phyloP scores from a whole-genome alignment of 2,888 invertebrate genomes.

The Agrochola lota region DNA sequence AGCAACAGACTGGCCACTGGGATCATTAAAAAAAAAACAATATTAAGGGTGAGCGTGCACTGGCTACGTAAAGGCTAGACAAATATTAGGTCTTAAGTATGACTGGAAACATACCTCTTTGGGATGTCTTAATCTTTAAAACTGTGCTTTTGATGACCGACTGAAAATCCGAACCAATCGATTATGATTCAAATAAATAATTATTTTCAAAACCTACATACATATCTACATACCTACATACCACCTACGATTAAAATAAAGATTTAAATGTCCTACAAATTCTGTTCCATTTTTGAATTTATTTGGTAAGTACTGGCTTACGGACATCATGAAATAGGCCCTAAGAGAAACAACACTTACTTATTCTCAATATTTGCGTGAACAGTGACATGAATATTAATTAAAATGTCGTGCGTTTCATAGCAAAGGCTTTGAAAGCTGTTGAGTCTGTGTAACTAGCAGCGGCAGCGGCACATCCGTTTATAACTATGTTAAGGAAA shows the following conservation, averaged over 20 bases:
- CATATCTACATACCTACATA: too few species aligned
- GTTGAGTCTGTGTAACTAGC: not conserved
- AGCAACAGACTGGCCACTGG: slow-evolving; percentile 75
- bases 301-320: too few species aligned
- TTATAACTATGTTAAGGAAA: slow-evolving; percentile 20
- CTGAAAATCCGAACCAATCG: not conserved
- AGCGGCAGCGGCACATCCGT: slow-evolving; percentile 6
- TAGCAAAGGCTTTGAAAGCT: slow-evolving; percentile 4
- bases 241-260: too few species aligned
- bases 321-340: too few species aligned
- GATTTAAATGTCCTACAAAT: too few species aligned
- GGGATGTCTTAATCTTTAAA: not conserved
- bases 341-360: not conserved
- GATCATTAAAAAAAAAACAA: slow-evolving; percentile 67
- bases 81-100: not conserved
- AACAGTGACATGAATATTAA: slow-evolving; percentile 22
- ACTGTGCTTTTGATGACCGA: too few species aligned
- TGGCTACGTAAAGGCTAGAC: slow-evolving; percentile 18
- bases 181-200: not conserved
- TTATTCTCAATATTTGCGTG: slow-evolving; percentile 11
- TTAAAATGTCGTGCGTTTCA: slow-evolving; percentile 11
- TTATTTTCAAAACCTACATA: not conserved
- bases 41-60: slow-evolving; percentile 53
- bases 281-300: too few species aligned
- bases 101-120: not conserved